phyloP scores from a whole-genome alignment of 2,113 vertebrate species.

The Xenotilapia caudafasciata region DNA sequence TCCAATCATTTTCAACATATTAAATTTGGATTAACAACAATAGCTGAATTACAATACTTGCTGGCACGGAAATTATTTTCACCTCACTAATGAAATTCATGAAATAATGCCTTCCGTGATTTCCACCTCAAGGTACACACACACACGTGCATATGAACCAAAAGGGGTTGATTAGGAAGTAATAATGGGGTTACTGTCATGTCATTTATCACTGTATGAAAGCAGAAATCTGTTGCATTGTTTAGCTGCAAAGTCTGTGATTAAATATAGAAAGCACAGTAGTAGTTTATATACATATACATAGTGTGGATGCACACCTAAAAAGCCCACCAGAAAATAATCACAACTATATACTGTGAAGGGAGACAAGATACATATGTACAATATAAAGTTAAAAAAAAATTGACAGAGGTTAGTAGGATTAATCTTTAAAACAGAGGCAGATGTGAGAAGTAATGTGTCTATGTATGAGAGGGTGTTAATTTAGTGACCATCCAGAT shows the following conservation, averaged over 20 bases:
- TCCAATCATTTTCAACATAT: conserved; percentile 54
- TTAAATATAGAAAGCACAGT: conserved; percentile 35
- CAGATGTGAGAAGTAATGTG: background rate
- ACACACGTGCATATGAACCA: background rate
- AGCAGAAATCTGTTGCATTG: background rate
- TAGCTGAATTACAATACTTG: conserved; percentile 48
- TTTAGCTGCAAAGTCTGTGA: conserved; percentile 20
- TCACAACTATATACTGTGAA: background rate
- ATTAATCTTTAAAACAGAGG: background rate
- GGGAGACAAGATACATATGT: background rate
- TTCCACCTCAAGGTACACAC: conserved; percentile 15
- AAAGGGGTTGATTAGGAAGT: conserved; percentile 49
- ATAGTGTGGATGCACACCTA: background rate
- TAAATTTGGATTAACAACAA: conserved; percentile 66
- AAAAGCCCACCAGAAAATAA: background rate
- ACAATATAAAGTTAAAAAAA: background rate
- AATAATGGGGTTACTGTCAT: conserved; percentile 21
- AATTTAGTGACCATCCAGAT: background rate
- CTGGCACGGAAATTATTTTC: conserved; percentile 59
- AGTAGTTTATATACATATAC: background rate
- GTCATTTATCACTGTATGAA: conserved; percentile 41
- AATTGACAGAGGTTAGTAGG: background rate
- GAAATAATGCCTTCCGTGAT: conserved; percentile 41
- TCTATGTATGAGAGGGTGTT: background rate
- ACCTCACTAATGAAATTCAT: conserved; percentile 64